Evolutionary conservation across 2,113 vertebrate species (phyloP).

Genomic region (Ammodytes dubius): DNA sequence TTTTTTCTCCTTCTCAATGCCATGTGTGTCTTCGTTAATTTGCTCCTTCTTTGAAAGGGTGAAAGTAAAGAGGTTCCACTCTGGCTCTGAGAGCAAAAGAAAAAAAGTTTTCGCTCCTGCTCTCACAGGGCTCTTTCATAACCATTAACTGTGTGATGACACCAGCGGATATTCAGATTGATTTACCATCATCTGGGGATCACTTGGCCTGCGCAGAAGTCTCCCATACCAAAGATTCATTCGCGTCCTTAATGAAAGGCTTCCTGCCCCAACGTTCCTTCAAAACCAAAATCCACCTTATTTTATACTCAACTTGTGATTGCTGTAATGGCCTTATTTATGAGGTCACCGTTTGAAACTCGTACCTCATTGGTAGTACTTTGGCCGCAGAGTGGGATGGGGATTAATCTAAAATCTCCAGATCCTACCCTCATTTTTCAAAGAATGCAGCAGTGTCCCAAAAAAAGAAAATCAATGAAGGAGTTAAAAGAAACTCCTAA

Average conservation of each 20-base stretch:
- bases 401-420: conserved; percentile 76
- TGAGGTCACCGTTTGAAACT: conserved; percentile 60
- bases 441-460: conserved; percentile 36
- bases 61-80: conserved; percentile 57
- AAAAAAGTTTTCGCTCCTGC: conserved; percentile 45
- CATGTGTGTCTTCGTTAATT: conserved; percentile 66
- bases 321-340: conserved; percentile 83
- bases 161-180: conserved; percentile 83
- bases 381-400: conserved; percentile 43
- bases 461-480: conserved; percentile 74
- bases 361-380: conserved; percentile 49
- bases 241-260: conserved; percentile 78
- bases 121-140: conserved; percentile 78
- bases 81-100: conserved; percentile 38
- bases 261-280: conserved; percentile 74
- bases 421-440: conserved; percentile 75
- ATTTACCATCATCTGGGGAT: conserved; percentile 79
- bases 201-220: conserved; percentile 61
- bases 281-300: conserved; percentile 72
- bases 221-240: conserved; percentile 78
- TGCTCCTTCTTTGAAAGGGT: conserved; percentile 40
- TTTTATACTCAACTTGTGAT: conserved; percentile 78
- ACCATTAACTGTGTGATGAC: conserved; percentile 81
- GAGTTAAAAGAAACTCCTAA: conserved; percentile 66
- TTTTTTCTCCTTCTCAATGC: conserved; percentile 49